These are phyloP conservation scores for Bos javanicus DNA, from an alignment of 2,113 vertebrate species.

Conservation along the genomic window DNA sequence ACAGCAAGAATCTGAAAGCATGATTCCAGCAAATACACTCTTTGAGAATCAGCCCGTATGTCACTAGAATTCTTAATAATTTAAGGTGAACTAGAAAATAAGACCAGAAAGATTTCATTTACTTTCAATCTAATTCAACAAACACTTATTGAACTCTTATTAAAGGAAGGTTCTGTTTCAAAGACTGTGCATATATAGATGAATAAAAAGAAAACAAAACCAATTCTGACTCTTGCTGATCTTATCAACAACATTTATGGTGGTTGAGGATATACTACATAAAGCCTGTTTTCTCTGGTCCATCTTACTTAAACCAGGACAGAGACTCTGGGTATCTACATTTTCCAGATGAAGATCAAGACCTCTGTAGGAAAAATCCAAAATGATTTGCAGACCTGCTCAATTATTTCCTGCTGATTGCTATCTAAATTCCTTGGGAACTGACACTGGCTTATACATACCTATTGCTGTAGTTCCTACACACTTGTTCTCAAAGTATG, in stretches of 20 bases:
- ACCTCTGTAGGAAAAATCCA: not conserved
- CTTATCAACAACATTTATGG: not conserved
- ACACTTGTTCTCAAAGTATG: not conserved
- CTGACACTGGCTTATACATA: not conserved
- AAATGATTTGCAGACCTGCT: not conserved
- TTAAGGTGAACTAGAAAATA: not conserved
- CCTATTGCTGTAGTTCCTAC: not conserved
- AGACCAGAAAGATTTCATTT: not conserved
- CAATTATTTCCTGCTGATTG: not conserved
- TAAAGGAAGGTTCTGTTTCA: not conserved
- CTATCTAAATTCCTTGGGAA: not conserved
- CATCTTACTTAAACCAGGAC: not conserved
- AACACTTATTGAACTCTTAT: not conserved
- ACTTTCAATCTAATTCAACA: not conserved
- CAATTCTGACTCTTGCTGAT: not conserved
- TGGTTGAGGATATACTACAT: not conserved
- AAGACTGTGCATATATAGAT: not conserved
- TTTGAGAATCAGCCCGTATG: not conserved
- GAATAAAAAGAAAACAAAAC: not conserved
- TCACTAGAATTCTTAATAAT: not conserved
- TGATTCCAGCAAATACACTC: not conserved
- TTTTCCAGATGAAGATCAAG: not conserved
- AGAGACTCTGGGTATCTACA: not conserved
- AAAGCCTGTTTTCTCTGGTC: not conserved
- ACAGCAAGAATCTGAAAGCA: not conserved